phyloP scores from a whole-genome alignment of 2,888 invertebrate genomes.

The Sarcophaga rosellei region DNA sequence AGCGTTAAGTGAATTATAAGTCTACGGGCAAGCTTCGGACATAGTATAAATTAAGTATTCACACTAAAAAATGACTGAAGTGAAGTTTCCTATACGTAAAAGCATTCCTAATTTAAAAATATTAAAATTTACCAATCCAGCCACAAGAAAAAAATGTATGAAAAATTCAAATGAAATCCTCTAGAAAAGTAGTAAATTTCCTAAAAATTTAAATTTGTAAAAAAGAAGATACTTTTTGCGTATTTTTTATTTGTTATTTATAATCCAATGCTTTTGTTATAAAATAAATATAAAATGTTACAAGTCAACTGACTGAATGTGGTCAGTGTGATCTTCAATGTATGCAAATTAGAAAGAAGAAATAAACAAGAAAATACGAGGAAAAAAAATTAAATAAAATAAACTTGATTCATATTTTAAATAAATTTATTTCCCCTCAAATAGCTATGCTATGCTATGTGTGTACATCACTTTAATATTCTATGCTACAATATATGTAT shows the following conservation, averaged over 20 bases:
- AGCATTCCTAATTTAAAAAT: too few species aligned
- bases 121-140: too few species aligned
- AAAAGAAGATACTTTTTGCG: background rate
- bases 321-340: background rate
- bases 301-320: slow-evolving; percentile 17
- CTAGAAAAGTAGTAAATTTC: too few species aligned
- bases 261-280: background rate
- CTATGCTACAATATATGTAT: background rate
- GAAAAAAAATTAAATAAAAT: slow-evolving; percentile 29
- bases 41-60: too few species aligned
- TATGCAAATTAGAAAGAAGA: background rate
- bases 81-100: too few species aligned
- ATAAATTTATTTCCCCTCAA: slow-evolving; percentile 35
- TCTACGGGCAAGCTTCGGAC: too few species aligned
- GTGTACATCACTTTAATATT: too few species aligned
- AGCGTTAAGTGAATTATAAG: too few species aligned
- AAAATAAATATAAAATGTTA: background rate
- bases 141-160: too few species aligned
- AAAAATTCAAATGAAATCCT: too few species aligned
- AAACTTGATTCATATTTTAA: slow-evolving; percentile 24
- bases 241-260: slow-evolving; percentile 4
- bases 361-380: background rate
- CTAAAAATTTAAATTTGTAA: background rate
- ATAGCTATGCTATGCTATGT: background rate
- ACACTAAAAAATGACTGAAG: too few species aligned